These are phyloP conservation scores for Cyanoderma ruficeps DNA, from an alignment of 2,113 vertebrate genomes.

Conservation along the genomic window DNA sequence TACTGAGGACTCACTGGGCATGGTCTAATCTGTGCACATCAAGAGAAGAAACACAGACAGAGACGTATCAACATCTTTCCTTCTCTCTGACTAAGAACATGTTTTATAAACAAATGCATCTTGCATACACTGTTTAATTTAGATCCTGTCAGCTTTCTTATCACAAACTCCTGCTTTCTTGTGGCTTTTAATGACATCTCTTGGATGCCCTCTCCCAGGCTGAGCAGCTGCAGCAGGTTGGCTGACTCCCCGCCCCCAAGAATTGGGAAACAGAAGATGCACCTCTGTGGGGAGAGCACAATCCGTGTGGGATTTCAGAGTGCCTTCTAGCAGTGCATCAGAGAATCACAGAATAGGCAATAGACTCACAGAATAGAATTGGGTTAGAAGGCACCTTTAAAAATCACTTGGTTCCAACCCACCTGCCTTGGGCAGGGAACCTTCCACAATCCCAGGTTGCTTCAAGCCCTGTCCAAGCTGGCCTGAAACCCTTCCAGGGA, in stretches of 20 bases:
- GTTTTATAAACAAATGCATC: background rate
- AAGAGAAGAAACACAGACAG: background rate
- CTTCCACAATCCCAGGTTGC: background rate
- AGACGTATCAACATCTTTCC: background rate
- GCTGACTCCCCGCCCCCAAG: background rate
- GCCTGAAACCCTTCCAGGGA: background rate
- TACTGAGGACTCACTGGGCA: background rate
- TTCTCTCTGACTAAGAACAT: background rate
- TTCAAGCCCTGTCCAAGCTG: background rate
- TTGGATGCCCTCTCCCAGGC: background rate
- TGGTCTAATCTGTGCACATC: rapidly evolving
- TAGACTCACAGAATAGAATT: background rate
- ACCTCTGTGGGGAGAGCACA: background rate
- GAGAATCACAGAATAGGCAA: background rate
- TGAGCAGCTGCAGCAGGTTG: background rate
- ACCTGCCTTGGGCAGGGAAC: background rate
- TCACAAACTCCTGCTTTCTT: background rate
- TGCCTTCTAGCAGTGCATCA: background rate
- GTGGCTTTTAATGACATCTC: background rate
- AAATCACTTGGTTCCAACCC: background rate
- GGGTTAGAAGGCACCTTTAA: background rate
- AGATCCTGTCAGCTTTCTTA: constrained; percentile 9
- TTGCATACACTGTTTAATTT: background rate
- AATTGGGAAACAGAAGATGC: background rate
- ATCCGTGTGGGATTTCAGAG: background rate